Evolutionary conservation across 2,113 vertebrate species (phyloP), one percentile per base, ranked within the genome.

Genomic region (Dipodomys ordii): DNA sequence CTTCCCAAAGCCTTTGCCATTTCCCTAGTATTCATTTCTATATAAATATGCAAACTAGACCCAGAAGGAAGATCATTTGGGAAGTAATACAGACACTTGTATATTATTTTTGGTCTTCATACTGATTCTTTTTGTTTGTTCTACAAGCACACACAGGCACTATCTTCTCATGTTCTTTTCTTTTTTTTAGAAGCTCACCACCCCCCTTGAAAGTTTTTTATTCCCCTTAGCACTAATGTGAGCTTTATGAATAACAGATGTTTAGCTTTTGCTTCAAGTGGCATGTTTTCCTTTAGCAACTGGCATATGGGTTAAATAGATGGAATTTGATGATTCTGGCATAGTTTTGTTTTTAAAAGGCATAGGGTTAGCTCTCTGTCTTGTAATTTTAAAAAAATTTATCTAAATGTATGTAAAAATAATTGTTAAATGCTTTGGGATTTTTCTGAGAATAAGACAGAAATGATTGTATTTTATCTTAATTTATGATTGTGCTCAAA

Each of bases 211-310:
- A 73, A 30, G 20, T 65, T 85, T 88, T 69, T 11, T 64, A 4
- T 81, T 85, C 18, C 35, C 7, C n/a, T 87, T 30, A 7, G 25
- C 28, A 35, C 67, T 28, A 69, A 39, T 49, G 39, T 32, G 53
- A 85, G 69, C 32, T 87, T 89, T 53, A 84, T 90, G 89, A 95
- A 81, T 20, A 83, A 49, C 83, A 92, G 64, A 91, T 91, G 87
- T 83, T 93, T 49, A 91, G 46, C 72, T 83, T 89, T 92, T 69
- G 53, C 78, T 73, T 72, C 35, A 88, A 77, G 39, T 20, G 49
- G 8, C 62, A 64, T 76, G 22, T 68, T 93, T 87, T 39, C 74
- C 82, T 69, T 46, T 71, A 87, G 65, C 12, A 64, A 91, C 20
- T 11, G 60, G 78, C 82, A 87, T 46, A 25, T 89, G 25, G 95